phyloP scores from a whole-genome alignment of 2,888 invertebrate species.

The Eledone cirrhosa region DNA sequence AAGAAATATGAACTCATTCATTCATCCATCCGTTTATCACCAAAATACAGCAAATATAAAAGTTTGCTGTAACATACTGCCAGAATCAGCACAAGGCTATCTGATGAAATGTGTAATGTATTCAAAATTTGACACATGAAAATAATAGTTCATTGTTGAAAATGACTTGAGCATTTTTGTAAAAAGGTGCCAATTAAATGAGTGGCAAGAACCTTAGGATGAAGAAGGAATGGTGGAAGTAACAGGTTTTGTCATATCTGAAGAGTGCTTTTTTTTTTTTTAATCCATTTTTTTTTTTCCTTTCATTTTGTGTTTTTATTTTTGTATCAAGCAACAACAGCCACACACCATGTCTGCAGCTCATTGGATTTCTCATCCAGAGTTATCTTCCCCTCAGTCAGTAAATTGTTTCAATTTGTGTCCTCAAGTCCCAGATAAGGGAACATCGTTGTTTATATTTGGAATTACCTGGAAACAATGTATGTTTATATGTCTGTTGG shows the following conservation, averaged over 20 bases:
- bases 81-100: not conserved
- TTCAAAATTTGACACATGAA: slow-evolving; percentile 25
- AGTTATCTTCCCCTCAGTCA: slow-evolving; percentile 7
- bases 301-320: too few relatives aligned
- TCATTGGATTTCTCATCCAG: not conserved
- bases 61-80: slow-evolving; percentile 5
- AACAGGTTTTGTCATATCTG: slow-evolving; percentile 9
- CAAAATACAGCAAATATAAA: slow-evolving; percentile 5
- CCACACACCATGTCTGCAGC: slow-evolving; percentile 26
- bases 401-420: too few relatives aligned
- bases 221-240: slow-evolving; percentile 26
- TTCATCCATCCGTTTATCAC: slow-evolving; percentile 20
- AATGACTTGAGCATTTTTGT: slow-evolving; percentile 27
- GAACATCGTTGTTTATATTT: too few relatives aligned
- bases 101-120: slow-evolving; percentile 16
- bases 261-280: not conserved
- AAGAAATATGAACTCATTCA: slow-evolving; percentile 9
- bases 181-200: slow-evolving; percentile 9
- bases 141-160: slow-evolving; percentile 14
- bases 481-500: too few relatives aligned
- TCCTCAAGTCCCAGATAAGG: too few relatives aligned
- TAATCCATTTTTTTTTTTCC: too few relatives aligned
- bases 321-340: slow-evolving; percentile 28
- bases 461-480: too few relatives aligned
- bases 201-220: slow-evolving; percentile 24